These are phyloP conservation scores for Aphelenchoides besseyi DNA, from an alignment of 1,140 invertebrate species.

Conservation along the genomic window DNA sequence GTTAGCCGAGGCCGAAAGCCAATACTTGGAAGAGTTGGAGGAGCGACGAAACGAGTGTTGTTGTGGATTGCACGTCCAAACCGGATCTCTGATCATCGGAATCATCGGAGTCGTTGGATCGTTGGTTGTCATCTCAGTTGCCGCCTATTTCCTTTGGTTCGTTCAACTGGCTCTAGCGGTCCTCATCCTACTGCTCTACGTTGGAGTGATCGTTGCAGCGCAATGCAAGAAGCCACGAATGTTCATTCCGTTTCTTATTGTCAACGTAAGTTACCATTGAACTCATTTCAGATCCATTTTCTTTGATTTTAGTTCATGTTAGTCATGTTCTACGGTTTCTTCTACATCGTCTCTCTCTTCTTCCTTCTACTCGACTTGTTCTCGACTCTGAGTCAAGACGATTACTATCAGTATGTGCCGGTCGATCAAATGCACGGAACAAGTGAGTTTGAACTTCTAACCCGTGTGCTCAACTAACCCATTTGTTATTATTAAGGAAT, in stretches of 20 bases:
- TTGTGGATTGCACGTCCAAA: conserved; percentile 3
- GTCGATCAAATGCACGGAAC: not conserved
- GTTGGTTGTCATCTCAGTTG: not conserved
- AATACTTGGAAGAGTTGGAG: conserved; percentile 1
- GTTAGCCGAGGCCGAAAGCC: not conserved
- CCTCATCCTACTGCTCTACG: not conserved
- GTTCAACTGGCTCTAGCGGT: not conserved
- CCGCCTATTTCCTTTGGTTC: not conserved
- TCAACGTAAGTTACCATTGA: not conserved
- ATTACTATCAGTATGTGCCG: too few species aligned
- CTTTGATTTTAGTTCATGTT: not conserved
- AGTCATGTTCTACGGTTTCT: not conserved
- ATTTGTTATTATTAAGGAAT: not conserved
- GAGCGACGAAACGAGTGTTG: not conserved
- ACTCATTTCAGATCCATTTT: not conserved
- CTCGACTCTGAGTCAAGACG: not conserved
- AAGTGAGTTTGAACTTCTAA: not conserved
- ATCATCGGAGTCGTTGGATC: not conserved
- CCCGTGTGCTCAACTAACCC: too few species aligned
- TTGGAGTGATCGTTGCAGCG: not conserved
- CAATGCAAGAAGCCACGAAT: not conserved
- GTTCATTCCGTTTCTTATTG: not conserved
- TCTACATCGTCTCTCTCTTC: conserved; percentile 6
- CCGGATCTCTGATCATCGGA: not conserved
- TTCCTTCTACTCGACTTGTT: not conserved